Evolutionary conservation across 37 sponge, comb jelly and placozoan species (phyloP), one percentile per base, ranked within the genome.

Genomic region (Aplysina aerophoba): DNA sequence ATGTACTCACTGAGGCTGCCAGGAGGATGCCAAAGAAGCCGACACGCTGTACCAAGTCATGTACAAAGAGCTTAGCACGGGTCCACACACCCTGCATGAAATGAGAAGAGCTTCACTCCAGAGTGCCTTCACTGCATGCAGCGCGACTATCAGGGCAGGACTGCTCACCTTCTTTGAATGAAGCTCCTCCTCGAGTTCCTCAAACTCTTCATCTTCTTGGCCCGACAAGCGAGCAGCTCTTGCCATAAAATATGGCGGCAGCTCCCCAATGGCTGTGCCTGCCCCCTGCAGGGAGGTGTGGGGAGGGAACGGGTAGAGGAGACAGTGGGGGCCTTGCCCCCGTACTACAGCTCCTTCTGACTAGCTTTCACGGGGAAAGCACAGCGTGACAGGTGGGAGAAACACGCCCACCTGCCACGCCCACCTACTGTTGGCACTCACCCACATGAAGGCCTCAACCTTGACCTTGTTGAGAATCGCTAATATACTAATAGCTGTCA

Each of bases 181-280:
- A 4, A 94, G 84, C n/a, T 88, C 87, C 17, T 85, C 89, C 61
- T 94, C 95, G 25, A 96, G 67, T 81, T 92, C 87, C 34, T 90
- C 92, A 82, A 93, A 91, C 20, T 94, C 93, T 2, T 59, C 66
- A 62, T 95, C 94, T 35, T 98, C 98, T 19, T 88, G 72, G 15
- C 97, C 97, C n/a, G 97, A 96, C 3, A 90, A 61, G 30, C 95
- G 89, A 82, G 99, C 97, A 74, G 99, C 97, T 82, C 97, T 84
- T 35, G 99, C 99, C 97, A 99, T 97, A 91, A 99, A 99, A 75
- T 99, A 99, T 20, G 99, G 99, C 53, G 99, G 99, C 33, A 99
- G 84, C 60, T 99, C 99, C 31, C 99, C 99, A 36, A 99, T 78
- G 19, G 99, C 99, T 17, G 99, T 97, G 5, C 99, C 99, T 81